Evolutionary conservation across 2,797 vertebrate species (phyloP).

Genomic region (Decapterus maruadsi): DNA sequence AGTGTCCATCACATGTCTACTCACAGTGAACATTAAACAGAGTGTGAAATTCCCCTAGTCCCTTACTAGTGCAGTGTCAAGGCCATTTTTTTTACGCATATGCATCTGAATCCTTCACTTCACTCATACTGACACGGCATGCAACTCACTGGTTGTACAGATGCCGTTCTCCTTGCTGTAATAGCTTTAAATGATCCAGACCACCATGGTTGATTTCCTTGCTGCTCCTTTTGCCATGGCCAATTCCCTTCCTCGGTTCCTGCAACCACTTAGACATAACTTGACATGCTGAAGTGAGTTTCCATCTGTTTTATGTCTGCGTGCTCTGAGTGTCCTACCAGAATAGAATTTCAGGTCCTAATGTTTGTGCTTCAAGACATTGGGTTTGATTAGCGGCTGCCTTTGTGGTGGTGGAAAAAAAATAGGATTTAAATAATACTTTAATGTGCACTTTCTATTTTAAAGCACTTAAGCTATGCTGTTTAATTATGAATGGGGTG

Average conservation of each 20-base stretch:
- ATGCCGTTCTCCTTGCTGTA: slow-evolving; percentile 57
- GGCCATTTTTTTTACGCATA: slow-evolving; percentile 60
- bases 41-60: slow-evolving; percentile 67
- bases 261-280: slow-evolving; percentile 48
- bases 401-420: slow-evolving; percentile 36
- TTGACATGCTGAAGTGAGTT: slow-evolving; percentile 56
- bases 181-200: slow-evolving; percentile 72
- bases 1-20: slow-evolving; percentile 62
- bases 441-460: slow-evolving; percentile 32
- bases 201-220: slow-evolving; percentile 70
- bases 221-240: slow-evolving; percentile 63
- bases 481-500: slow-evolving; percentile 61
- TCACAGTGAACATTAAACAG: slow-evolving; percentile 65
- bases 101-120: slow-evolving; percentile 52
- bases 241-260: slow-evolving; percentile 52
- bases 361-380: slow-evolving; percentile 32
- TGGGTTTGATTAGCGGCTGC: slow-evolving; percentile 29
- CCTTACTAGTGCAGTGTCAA: slow-evolving; percentile 29
- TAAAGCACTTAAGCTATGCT: slow-evolving; percentile 27
- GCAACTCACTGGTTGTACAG: slow-evolving; percentile 43
- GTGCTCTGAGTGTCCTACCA: slow-evolving; percentile 34
- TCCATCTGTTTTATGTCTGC: slow-evolving; percentile 46
- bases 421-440: slow-evolving; percentile 27
- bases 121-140: slow-evolving; percentile 48
- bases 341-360: slow-evolving; percentile 40